Base-by-base conservation (phyloP, 1,140 invertebrate genomes). In the Sitodiplosis mosellana region DNA sequence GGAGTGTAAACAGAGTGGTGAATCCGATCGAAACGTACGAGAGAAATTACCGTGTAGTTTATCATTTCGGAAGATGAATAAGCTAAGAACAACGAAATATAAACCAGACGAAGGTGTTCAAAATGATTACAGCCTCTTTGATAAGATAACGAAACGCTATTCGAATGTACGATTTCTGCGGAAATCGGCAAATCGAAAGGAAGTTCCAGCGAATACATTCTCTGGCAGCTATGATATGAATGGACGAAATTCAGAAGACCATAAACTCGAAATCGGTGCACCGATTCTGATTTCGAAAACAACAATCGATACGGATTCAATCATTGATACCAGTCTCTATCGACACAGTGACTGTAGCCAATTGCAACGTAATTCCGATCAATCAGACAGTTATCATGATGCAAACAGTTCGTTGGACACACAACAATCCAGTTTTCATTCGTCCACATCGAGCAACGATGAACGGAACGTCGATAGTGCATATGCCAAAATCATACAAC, bases 211-310 rank as follows among this genome's bases (percentile, higher is more conserved):
- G 48, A 12, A 8, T 46, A 46, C 51, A n/a, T n/a, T n/a, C n/a
- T n/a, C 57, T 0, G 61, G 61, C 15, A 64, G 61, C 49, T 64
- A 64, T 53, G 58, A 64, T 45, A 64, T 64, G 61, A 62, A 54
- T 18, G 61, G 61, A n/a, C 51, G 52, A 27, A 52, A 58, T 19
- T 63, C 61, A 5, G 61, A 62, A 5, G 61, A 64, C 48, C 59
- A 61, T 48, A 59, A 59, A 3, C 33, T 61, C 4, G 61, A 64
- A 46, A 64, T 64, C 17, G 61, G 61, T 15, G 61, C 59, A 1
- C 61, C 61, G 2, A 49, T 64, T 4, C n/a, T 64, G 1, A 64
- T 64, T 55, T 64, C 61, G 1, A 63, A 61, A 0, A 64, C 61
- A 12, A 64, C 59, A 0, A 27, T 63, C 46, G 59, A 64, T 48